phyloP scores from a whole-genome alignment of 2,888 invertebrate genomes.

The Drosophila villosipedis region DNA sequence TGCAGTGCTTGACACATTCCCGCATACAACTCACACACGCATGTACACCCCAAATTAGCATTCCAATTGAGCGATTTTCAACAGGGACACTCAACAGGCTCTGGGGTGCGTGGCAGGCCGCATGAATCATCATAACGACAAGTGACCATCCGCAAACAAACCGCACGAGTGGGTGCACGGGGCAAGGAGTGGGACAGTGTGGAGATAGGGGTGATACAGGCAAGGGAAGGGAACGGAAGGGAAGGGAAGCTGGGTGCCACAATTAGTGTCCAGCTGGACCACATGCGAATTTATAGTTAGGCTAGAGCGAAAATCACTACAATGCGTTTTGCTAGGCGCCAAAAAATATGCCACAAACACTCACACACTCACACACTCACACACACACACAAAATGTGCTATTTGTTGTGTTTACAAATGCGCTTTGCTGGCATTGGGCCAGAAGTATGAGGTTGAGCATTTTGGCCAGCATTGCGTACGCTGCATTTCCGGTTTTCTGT shows the following conservation, averaged over 20 bases:
- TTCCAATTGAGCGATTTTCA: slow-evolving; percentile 60
- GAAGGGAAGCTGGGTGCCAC: slow-evolving; percentile 7
- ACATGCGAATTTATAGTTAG: slow-evolving; percentile 69
- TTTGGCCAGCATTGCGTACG: slow-evolving; percentile 56
- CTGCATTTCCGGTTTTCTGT: slow-evolving; percentile 67
- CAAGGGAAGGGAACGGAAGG: too few species aligned
- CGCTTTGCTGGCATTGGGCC: slow-evolving; percentile 53
- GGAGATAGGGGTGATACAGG: background rate
- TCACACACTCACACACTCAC: slow-evolving; percentile 23
- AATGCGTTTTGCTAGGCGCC: slow-evolving; percentile 60
- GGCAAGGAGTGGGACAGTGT: too few species aligned
- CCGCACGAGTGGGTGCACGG: slow-evolving; percentile 26
- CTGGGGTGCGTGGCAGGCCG: slow-evolving; percentile 54
- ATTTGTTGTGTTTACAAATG: slow-evolving; percentile 76
- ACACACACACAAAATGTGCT: slow-evolving; percentile 54
- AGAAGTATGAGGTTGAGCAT: slow-evolving; percentile 21
- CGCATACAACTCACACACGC: background rate
- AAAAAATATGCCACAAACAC: slow-evolving; percentile 68
- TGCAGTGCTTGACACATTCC: background rate
- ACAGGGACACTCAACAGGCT: slow-evolving; percentile 53
- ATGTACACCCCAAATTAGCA: slow-evolving; percentile 55
- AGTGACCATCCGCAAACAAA: slow-evolving; percentile 63
- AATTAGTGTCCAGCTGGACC: slow-evolving; percentile 40
- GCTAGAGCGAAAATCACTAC: slow-evolving; percentile 59
- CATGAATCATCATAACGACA: slow-evolving; percentile 75